Percentiles rank a stretch among this genome's conserved stretches.
phyloP scores from a whole-genome alignment of 2,113 vertebrate genomes.

The Oplegnathus fasciatus region DNA sequence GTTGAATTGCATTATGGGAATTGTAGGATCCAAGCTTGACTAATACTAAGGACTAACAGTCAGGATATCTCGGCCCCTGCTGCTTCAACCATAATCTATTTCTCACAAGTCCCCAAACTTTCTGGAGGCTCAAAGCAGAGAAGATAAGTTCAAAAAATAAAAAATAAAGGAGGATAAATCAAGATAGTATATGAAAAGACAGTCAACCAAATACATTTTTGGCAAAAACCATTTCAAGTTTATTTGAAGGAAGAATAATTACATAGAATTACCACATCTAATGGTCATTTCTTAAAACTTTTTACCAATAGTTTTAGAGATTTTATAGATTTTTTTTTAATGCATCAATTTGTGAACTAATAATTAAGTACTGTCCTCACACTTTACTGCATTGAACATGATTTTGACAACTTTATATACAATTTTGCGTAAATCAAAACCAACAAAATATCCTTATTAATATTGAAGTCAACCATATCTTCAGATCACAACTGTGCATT shows the following conservation, averaged over 20 bases:
- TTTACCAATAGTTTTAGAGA: background rate
- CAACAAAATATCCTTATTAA: background rate
- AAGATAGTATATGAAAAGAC: background rate
- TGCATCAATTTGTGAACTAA: background rate
- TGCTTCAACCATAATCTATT: background rate
- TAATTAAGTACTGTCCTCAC: background rate
- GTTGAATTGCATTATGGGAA: background rate
- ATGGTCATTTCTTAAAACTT: too few relatives aligned
- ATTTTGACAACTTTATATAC: background rate
- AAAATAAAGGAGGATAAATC: background rate
- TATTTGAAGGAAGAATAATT: background rate
- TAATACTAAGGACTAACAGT: background rate
- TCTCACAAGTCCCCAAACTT: background rate
- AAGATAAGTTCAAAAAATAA: background rate
- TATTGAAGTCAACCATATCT: background rate
- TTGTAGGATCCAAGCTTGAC: background rate
- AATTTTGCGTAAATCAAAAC: background rate
- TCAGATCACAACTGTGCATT: background rate
- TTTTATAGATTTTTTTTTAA: background rate
- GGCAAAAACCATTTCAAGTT: background rate
- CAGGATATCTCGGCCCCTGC: background rate
- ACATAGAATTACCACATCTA: too few relatives aligned
- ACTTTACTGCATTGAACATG: background rate
- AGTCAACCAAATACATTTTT: background rate
- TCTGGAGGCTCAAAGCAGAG: too few relatives aligned